phyloP scores from a whole-genome alignment of 2,113 vertebrate species.

The Esox niger region DNA sequence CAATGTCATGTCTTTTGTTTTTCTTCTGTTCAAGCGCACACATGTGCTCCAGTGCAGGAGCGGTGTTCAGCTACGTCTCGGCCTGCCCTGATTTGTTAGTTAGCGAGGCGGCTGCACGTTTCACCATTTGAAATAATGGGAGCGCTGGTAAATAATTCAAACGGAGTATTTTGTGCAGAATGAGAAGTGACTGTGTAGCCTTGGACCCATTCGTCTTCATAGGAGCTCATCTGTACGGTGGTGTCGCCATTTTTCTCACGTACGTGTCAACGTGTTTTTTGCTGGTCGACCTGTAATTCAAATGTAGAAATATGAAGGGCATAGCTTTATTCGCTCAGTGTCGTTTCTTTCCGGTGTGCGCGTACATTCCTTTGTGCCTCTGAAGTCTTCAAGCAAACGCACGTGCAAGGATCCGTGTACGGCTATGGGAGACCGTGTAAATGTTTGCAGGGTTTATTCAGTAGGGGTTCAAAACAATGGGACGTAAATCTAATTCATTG shows the following conservation, averaged over 20 bases:
- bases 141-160: slow-evolving; percentile 63
- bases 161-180: slow-evolving; percentile 40
- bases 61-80: too few relatives aligned
- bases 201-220: slow-evolving; percentile 62
- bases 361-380: too few relatives aligned
- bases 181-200: slow-evolving; percentile 59
- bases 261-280: too few relatives aligned
- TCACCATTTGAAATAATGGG: slow-evolving; percentile 32
- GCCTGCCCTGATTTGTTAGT: slow-evolving; percentile 13
- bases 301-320: too few relatives aligned
- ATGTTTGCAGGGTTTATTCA: slow-evolving; percentile 26
- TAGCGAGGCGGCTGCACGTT: slow-evolving; percentile 20
- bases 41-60: background rate
- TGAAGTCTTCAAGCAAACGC: slow-evolving; percentile 9
- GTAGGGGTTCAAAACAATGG: slow-evolving; percentile 26
- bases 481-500: slow-evolving; percentile 42
- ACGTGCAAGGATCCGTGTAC: background rate
- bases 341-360: too few relatives aligned
- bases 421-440: background rate
- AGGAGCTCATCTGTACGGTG: slow-evolving; percentile 54
- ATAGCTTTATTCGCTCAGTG: too few relatives aligned
- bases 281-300: too few relatives aligned
- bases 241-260: too few relatives aligned
- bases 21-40: background rate
- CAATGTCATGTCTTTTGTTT: slow-evolving; percentile 17